These are phyloP conservation scores for Phoronis australis DNA, from an alignment of 2,888 invertebrate genomes.

Conservation along the genomic window DNA sequence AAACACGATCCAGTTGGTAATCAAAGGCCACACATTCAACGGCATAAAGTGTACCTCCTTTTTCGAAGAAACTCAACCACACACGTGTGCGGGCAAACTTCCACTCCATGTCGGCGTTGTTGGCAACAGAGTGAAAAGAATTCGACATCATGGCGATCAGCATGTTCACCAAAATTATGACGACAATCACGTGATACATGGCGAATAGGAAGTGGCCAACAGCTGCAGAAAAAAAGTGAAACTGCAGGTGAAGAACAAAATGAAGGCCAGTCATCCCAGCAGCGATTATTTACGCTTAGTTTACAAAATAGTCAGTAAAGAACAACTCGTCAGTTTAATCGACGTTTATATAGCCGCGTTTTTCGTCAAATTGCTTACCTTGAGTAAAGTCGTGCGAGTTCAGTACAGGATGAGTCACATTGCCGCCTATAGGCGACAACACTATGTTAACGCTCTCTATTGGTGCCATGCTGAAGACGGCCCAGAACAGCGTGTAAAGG, in stretches of 20 bases:
- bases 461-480: slow-evolving; percentile 65
- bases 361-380: no score
- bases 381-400: slow-evolving; percentile 13
- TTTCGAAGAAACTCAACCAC: slow-evolving; percentile 16
- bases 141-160: slow-evolving; percentile 29
- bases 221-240: no score
- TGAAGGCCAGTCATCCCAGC: no score
- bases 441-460: slow-evolving; percentile 64
- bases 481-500: slow-evolving; percentile 67
- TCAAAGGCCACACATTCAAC: no score
- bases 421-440: slow-evolving; percentile 38
- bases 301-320: no score
- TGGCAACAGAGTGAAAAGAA: slow-evolving; percentile 19
- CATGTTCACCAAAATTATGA: slow-evolving; percentile 24
- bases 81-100: slow-evolving; percentile 18
- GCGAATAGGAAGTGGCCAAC: slow-evolving; percentile 16
- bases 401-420: slow-evolving; percentile 6
- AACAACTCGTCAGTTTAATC: no score
- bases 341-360: no score
- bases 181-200: slow-evolving; percentile 16
- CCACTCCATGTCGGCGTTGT: slow-evolving; percentile 17
- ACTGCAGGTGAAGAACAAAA: no score
- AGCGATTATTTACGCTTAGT: no score
- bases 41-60: no score
- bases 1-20: no score